phyloP scores from a whole-genome alignment of 2,113 vertebrate genomes.

The Anolis carolinensis region DNA sequence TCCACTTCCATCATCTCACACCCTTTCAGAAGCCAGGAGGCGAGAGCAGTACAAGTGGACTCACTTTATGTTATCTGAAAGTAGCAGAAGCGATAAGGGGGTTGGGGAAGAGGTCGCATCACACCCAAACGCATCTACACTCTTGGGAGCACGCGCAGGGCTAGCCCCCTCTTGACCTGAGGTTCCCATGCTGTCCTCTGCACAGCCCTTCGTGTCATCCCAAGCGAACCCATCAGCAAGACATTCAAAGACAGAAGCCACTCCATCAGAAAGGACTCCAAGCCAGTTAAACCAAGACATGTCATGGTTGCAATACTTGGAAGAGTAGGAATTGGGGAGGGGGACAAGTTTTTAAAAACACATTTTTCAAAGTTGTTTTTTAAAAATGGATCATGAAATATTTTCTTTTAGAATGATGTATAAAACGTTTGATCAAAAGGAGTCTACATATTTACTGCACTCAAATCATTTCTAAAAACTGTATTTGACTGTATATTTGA shows the following conservation, averaged over 20 bases:
- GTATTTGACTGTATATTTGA: no score
- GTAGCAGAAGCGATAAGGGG: slow-evolving; percentile 43
- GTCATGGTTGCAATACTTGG: no score
- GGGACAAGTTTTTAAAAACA: no score
- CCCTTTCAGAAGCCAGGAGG: slow-evolving; percentile 23
- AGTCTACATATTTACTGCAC: no score
- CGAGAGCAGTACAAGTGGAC: neutral
- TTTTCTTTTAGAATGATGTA: no score
- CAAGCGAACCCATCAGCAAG: neutral
- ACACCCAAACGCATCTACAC: neutral
- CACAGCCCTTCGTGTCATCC: neutral
- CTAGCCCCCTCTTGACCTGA: neutral
- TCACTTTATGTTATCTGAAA: slow-evolving; percentile 43
- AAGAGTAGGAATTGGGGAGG: neutral
- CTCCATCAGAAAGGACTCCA: neutral
- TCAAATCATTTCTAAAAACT: no score
- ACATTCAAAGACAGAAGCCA: neutral
- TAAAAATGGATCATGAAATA: no score
- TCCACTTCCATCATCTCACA: slow-evolving; percentile 1
- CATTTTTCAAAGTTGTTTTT: no score
- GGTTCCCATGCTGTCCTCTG: slow-evolving; percentile 3
- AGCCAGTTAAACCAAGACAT: neutral
- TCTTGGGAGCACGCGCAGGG: neutral
- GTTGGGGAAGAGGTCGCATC: slow-evolving; percentile 11
- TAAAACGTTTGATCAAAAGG: no score